These are phyloP conservation scores for Pseudochirops cupreus DNA, from an alignment of 2,797 vertebrate species.

Conservation along the genomic window DNA sequence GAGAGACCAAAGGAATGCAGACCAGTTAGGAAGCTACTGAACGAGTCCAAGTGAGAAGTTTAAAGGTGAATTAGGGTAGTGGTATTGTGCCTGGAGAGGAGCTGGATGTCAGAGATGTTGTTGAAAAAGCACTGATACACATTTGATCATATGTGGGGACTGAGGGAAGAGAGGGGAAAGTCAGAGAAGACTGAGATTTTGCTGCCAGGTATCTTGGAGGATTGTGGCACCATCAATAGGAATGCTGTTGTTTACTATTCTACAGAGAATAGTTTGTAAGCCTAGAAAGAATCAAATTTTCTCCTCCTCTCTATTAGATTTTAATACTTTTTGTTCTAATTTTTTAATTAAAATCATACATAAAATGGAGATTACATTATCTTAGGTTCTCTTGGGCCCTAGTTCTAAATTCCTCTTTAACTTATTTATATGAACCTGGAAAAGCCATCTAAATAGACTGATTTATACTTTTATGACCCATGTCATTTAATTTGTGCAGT, in stretches of 20 bases:
- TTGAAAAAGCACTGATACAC: neutral
- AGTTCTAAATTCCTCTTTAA: neutral
- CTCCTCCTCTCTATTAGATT: conserved; percentile 25
- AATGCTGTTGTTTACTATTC: neutral
- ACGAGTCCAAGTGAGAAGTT: neutral
- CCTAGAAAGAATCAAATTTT: conserved; percentile 50
- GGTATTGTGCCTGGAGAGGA: neutral
- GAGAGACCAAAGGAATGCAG: neutral
- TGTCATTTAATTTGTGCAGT: neutral
- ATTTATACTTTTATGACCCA: neutral
- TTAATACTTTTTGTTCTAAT: conserved; percentile 40
- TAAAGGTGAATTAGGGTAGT: neutral
- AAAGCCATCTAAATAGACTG: conserved; percentile 22
- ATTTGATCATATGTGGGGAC: neutral
- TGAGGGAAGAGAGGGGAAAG: neutral
- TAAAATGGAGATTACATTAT: neutral
- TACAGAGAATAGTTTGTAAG: neutral
- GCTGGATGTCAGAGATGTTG: neutral
- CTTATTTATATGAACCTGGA: conserved; percentile 21
- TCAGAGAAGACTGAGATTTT: neutral
- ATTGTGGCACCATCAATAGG: neutral
- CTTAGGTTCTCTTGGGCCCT: neutral
- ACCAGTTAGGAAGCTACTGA: neutral
- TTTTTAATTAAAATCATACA: conserved; percentile 25
- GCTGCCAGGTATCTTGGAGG: neutral